phyloP scores from a whole-genome alignment of 2,113 vertebrate species.

The Aspidoscelis tigris region DNA sequence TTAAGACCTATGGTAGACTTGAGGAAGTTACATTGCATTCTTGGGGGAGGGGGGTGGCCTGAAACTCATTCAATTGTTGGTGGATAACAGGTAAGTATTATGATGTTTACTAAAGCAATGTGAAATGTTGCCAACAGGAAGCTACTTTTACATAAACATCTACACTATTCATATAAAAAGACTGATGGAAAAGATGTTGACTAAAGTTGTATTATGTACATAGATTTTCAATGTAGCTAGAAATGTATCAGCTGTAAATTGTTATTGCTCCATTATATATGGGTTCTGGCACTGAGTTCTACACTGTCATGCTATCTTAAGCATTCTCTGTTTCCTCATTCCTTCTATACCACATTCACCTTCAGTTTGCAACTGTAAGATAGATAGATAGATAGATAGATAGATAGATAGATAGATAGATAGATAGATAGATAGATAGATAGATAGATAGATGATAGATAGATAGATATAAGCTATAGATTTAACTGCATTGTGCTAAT shows the following conservation, averaged over 20 bases:
- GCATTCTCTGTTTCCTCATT: not conserved
- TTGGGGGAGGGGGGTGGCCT: not conserved
- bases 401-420: too few species aligned
- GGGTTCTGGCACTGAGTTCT: not conserved
- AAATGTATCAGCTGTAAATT: not conserved
- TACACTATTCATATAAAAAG: conserved; percentile 12
- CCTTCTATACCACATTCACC: not conserved
- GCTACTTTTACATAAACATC: conserved; percentile 12
- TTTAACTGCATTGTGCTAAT: too few species aligned
- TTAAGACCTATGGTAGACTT: not conserved
- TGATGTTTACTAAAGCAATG: conserved; percentile 5
- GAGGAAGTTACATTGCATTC: not conserved
- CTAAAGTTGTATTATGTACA: not conserved
- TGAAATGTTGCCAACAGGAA: conserved; percentile 21
- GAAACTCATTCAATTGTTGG: not conserved
- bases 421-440: too few species aligned
- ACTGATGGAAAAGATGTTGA: not conserved
- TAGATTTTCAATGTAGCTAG: not conserved
- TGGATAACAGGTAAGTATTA: conserved; percentile 23
- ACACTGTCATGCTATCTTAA: not conserved
- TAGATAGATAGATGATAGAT: too few species aligned
- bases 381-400: too few species aligned
- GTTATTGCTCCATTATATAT: not conserved
- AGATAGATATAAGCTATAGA: too few species aligned
- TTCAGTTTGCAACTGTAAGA: not conserved